A percentile compares a stretch with the other conserved stretches of the same genome.
phyloP scores from a whole-genome alignment of 2,113 vertebrate species.

The Tauraco erythrolophus region DNA sequence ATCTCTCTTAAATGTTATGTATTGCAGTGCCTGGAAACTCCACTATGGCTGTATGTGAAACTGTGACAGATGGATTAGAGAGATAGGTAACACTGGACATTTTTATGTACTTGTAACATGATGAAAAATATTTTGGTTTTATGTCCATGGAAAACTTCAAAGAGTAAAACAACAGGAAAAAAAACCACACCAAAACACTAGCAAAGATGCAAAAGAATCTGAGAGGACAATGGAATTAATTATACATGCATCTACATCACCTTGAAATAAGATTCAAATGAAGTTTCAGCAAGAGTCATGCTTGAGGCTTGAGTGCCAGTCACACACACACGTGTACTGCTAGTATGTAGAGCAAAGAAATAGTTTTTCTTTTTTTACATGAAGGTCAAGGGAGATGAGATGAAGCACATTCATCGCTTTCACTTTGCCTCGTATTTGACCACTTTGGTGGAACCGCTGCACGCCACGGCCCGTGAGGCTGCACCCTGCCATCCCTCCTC shows the following conservation, averaged over 20 bases:
- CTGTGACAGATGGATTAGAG: constrained; percentile 9
- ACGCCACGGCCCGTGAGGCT: neutral
- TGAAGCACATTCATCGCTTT: neutral
- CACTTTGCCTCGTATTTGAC: neutral
- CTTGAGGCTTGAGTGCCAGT: neutral
- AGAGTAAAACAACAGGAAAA: neutral
- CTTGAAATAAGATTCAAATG: neutral
- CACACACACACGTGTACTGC: neutral
- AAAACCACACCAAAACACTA: neutral
- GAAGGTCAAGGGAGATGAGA: neutral
- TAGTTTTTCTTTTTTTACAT: neutral
- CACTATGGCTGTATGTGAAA: neutral
- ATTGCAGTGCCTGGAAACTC: neutral
- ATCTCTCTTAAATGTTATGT: neutral
- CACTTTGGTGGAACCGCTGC: neutral
- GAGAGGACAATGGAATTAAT: neutral
- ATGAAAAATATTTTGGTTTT: constrained; percentile 24
- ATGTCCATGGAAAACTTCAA: neutral
- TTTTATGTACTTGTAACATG: constrained; percentile 17
- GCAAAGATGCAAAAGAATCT: neutral
- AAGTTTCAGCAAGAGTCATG: neutral
- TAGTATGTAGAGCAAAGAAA: neutral
- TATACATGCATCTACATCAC: neutral
- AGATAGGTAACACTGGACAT: neutral
- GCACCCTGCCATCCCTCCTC: neutral